Conservation (phyloP, 2,113 vertebrate species). For the Tamias sibiricus region DNA sequence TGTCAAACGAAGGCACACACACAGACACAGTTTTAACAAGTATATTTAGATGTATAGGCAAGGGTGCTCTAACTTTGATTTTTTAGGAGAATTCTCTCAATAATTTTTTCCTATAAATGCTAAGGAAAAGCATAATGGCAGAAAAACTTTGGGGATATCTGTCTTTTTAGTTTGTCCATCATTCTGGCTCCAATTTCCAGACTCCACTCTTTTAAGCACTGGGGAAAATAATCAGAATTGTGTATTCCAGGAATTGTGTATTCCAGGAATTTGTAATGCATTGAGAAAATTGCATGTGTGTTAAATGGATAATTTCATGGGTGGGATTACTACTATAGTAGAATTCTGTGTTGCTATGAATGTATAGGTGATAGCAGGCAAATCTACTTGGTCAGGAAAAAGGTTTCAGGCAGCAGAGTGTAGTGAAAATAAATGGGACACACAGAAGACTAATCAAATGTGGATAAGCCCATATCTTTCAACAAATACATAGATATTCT, state of each 20-base stretch:
- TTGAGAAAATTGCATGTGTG: not conserved
- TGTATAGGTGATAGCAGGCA: not conserved
- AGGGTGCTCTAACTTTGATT: not conserved
- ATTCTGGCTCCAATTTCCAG: not conserved
- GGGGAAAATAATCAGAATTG: not conserved
- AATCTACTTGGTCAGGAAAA: not conserved
- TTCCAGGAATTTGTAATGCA: slow-evolving; percentile 9
- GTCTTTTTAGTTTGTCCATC: not conserved
- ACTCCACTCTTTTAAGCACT: not conserved
- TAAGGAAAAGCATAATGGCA: not conserved
- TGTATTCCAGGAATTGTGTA: not conserved
- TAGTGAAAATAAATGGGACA: not conserved
- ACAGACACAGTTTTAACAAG: not conserved
- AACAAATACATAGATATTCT: not conserved
- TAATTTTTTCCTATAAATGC: not conserved
- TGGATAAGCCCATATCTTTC: not conserved
- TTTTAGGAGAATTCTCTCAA: not conserved
- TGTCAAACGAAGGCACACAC: not conserved
- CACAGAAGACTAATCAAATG: not conserved
- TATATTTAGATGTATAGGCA: not conserved
- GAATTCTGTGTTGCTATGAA: not conserved
- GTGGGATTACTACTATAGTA: not conserved
- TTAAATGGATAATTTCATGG: not conserved
- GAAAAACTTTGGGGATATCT: not conserved
- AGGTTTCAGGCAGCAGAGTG: not conserved